Evolutionary conservation across 1,140 invertebrate species (phyloP).

Genomic region (Apolygus lucorum): DNA sequence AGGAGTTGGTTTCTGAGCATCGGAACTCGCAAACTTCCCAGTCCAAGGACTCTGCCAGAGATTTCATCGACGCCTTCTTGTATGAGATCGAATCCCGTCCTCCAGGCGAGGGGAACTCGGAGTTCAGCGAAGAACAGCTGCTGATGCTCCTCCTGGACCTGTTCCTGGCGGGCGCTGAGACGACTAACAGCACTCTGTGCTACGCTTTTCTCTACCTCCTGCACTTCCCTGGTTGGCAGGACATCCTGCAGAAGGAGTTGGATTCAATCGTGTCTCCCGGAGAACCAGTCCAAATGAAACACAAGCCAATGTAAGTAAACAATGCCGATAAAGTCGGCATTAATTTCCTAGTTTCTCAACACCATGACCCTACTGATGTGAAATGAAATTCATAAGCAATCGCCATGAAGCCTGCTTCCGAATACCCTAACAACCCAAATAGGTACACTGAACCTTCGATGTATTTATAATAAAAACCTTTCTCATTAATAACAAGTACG

Average conservation of each 20-base stretch:
- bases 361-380: too few relatives aligned
- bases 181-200: constrained; percentile 54
- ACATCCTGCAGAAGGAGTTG: constrained; percentile 56
- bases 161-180: constrained; percentile 60
- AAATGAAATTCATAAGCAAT: too few relatives aligned
- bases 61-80: constrained; percentile 62
- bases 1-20: constrained; percentile 50
- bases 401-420: too few relatives aligned
- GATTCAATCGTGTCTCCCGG: constrained; percentile 50
- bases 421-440: too few relatives aligned
- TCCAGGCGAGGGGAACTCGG: constrained; percentile 20
- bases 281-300: neutral
- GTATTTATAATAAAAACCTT: too few relatives aligned
- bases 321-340: too few relatives aligned
- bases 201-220: constrained; percentile 55
- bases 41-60: constrained; percentile 41
- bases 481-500: too few relatives aligned
- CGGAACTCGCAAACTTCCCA: constrained; percentile 42
- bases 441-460: too few relatives aligned
- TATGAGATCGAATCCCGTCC: constrained; percentile 42
- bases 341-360: too few relatives aligned
- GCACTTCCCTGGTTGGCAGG: constrained; percentile 54
- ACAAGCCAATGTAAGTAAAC: neutral
- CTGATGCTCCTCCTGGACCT: constrained; percentile 57
- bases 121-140: constrained; percentile 50